Conservation (phyloP, 2,113 vertebrate genomes). For the Ceyx cyanopectus region DNA sequence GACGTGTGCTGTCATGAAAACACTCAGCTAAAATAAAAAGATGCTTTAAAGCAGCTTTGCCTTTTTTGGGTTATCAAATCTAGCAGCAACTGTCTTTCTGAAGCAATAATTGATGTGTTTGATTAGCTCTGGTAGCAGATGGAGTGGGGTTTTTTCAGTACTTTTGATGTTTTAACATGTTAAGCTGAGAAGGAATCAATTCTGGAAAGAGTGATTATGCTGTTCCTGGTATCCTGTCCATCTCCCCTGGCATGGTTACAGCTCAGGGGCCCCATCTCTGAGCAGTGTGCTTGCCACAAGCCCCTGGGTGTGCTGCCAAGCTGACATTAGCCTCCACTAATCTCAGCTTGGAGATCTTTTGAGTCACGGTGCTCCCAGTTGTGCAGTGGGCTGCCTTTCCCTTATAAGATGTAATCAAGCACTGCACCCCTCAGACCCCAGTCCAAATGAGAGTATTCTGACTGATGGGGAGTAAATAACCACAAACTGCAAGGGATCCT, state of each 20-base stretch:
- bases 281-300: background rate
- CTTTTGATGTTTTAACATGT: constrained; percentile 17
- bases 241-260: background rate
- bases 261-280: background rate
- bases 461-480: background rate
- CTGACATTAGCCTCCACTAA: constrained; percentile 14
- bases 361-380: background rate
- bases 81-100: constrained; percentile 29
- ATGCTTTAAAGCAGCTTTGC: constrained; percentile 38
- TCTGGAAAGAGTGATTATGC: background rate
- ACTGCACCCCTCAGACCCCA: background rate
- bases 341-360: constrained; percentile 19
- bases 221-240: background rate
- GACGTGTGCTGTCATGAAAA: constrained; percentile 27
- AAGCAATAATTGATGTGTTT: constrained; percentile 40
- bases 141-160: background rate
- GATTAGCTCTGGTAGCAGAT: constrained; percentile 51
- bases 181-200: constrained; percentile 13
- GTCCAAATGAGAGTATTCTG: background rate
- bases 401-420: background rate
- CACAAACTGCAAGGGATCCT: background rate
- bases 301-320: constrained; percentile 8
- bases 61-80: constrained; percentile 44
- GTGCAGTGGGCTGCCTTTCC: background rate
- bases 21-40: constrained; percentile 39